Base-by-base conservation (phyloP, 1,140 invertebrate species). In the Drosophila sp. region DNA sequence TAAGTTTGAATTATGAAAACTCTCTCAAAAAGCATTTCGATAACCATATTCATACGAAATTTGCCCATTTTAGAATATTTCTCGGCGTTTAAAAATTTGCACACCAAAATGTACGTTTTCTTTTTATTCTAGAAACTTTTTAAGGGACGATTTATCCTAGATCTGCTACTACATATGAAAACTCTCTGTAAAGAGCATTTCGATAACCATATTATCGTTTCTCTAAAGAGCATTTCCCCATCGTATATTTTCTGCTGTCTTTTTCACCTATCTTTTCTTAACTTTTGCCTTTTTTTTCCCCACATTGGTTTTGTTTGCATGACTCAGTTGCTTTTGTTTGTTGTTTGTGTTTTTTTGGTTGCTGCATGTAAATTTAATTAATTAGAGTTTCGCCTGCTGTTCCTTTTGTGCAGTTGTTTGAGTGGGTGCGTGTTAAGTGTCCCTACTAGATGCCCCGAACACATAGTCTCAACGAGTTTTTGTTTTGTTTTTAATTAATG, bases 401-500 rank as follows among this genome's bases (percentile, higher is more conserved):
- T 50, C 44, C 44, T 50, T 27, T 25, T 47, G 8, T 27, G 62
- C 38, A 50, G 17, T 33, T 17, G 32, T 57, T 29, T 33, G 47
- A 44, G 62, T 76, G 83, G 75, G 76, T 75, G 83, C 68, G 83
- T 68, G 62, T 60, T 60, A 63, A 54, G 71, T 69, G 66, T 29
- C 62, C 70, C 44, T 50, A 47, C 44, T 47, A 27, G 44, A 25
- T 7, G 44, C 44, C 44, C 23, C 44, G 7, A 25, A 47, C 23
- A 44, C 41, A 35, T 6, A 35, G 3, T 23, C 8, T 38, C 60
- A 78, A 86, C 82, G 79, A 79, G 83, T 76, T 54, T 69, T 50
- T 4, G 23, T 8, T 65, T 17, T 17, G 17, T 17, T 82, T 83
- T 17, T 83, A 86, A 86, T 86, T 86, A 86, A 87, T 82, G 82